phyloP scores from a whole-genome alignment of 2,888 invertebrate species.

The Cantharis flavilabris region DNA sequence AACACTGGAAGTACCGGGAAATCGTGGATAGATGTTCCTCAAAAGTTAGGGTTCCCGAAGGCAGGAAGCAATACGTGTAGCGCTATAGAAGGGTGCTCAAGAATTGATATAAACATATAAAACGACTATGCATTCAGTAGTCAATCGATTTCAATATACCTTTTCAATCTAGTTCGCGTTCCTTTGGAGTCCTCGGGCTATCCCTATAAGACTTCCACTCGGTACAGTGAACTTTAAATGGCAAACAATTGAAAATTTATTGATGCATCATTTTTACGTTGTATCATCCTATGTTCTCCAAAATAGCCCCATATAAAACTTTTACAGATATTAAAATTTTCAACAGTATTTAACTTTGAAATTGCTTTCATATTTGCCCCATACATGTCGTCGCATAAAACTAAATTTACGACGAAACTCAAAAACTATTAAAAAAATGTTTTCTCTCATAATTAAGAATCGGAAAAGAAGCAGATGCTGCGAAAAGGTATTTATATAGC shows the following conservation, averaged over 20 bases:
- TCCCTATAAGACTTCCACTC: constrained; percentile 16
- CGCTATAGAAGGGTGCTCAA: constrained; percentile 39
- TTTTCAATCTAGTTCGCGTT: constrained; percentile 33
- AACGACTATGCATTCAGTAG: constrained; percentile 44
- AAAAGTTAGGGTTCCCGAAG: constrained; percentile 41
- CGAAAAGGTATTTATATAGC: neutral
- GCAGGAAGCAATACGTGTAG: constrained; percentile 42
- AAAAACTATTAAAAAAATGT: neutral
- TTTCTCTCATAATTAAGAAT: neutral
- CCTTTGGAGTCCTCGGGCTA: constrained; percentile 27
- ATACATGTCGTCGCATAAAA: neutral
- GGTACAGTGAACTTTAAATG: constrained; percentile 29
- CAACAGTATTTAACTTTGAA: neutral
- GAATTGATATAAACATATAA: constrained; percentile 47
- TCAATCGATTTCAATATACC: constrained; percentile 49
- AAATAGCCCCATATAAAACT: neutral
- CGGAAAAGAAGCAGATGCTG: neutral
- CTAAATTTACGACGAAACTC: neutral
- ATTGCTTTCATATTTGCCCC: neutral
- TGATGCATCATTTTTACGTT: constrained; percentile 8
- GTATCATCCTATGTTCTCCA: neutral
- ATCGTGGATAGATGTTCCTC: constrained; percentile 24
- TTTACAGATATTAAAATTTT: neutral
- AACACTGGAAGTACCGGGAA: constrained; percentile 25
- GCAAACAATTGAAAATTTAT: constrained; percentile 23